Evolutionary conservation across 2,797 vertebrate species (phyloP).

Genomic region (Esox masquinongy): DNA sequence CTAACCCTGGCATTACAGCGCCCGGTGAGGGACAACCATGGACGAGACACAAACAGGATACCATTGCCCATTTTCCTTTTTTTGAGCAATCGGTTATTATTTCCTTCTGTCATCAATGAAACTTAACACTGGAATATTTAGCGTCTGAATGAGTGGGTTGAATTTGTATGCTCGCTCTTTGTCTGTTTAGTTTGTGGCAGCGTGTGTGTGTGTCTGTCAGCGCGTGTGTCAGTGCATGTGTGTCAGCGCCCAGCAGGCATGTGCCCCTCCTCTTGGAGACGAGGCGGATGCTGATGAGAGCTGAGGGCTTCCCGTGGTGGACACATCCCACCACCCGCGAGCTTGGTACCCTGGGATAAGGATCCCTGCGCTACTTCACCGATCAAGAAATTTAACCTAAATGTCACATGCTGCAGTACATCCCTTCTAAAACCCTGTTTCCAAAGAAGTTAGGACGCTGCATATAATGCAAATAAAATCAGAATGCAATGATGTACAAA

Average conservation of each 20-base stretch:
- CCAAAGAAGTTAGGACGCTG: background rate
- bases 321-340: background rate
- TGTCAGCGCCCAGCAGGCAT: background rate
- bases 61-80: background rate
- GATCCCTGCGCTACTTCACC: conserved; percentile 7
- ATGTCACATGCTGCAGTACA: background rate
- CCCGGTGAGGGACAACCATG: conserved; percentile 9
- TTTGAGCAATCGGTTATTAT: background rate
- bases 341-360: conserved; percentile 6
- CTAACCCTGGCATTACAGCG: conserved; percentile 35
- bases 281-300: conserved; percentile 15
- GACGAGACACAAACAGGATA: background rate
- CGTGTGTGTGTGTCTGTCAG: conserved; percentile 10
- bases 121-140: background rate
- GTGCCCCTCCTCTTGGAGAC: background rate
- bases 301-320: conserved; percentile 13
- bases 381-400: background rate
- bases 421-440: background rate
- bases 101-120: background rate
- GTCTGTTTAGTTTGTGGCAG: background rate
- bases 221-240: background rate
- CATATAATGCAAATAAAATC: too few species aligned
- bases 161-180: background rate
- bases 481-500: too few species aligned
- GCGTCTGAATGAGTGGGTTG: background rate